Conservation (phyloP, 2,888 invertebrate species). For the Euclidia mi region DNA sequence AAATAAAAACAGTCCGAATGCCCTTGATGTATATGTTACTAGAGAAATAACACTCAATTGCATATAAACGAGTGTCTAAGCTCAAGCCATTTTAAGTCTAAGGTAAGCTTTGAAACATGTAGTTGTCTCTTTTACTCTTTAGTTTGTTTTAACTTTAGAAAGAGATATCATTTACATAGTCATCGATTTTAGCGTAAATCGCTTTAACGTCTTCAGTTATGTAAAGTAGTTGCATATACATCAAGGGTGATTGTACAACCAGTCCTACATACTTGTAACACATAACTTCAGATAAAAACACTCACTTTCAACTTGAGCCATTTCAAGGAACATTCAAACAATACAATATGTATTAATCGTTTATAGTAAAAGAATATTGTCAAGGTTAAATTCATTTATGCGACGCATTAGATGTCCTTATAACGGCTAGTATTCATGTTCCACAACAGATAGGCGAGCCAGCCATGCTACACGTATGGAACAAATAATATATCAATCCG, state of each 20-base stretch:
- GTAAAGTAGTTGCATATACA: too few species aligned
- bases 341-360: slow-evolving; percentile 29
- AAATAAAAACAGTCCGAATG: slow-evolving; percentile 6
- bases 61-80: too few species aligned
- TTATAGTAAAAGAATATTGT: slow-evolving; percentile 54
- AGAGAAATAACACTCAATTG: too few species aligned
- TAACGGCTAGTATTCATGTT: slow-evolving; percentile 25
- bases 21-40: too few species aligned
- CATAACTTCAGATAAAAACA: slow-evolving; percentile 4
- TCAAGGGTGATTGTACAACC: too few species aligned
- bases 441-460: slow-evolving; percentile 21
- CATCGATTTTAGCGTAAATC: too few species aligned
- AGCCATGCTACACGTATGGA: slow-evolving; percentile 26
- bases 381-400: slow-evolving; percentile 54
- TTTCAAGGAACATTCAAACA: slow-evolving; percentile 55
- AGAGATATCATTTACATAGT: too few species aligned
- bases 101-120: too few species aligned
- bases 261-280: not conserved
- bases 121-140: too few species aligned
- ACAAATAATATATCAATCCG: slow-evolving; percentile 27
- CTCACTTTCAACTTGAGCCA: slow-evolving; percentile 43
- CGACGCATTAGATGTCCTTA: slow-evolving; percentile 26
- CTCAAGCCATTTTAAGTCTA: too few species aligned
- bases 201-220: too few species aligned
- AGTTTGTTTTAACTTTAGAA: too few species aligned